Base-by-base conservation (phyloP, 2,113 vertebrate species). In the Brachypodius melanocephalos region DNA sequence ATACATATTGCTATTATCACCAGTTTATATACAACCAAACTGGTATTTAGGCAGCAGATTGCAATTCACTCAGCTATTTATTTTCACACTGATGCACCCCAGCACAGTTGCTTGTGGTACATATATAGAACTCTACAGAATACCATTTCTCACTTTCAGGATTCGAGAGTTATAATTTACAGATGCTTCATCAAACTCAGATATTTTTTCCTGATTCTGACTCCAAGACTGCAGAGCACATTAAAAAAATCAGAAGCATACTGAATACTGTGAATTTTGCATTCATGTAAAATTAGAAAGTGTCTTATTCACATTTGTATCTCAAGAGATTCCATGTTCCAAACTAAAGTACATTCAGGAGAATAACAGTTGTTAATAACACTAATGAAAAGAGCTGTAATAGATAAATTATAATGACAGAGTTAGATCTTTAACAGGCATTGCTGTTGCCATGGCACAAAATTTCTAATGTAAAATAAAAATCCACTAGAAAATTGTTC, bases 391-490 rank as follows among this genome's bases (percentile, higher is more conserved):
- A 95, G 90, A 97, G 94, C 92, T 78, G 57, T 90, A 96, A 97
- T 74, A 96, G 93, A 97, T 85, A 95, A 96, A 95, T 96, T 96
- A 72, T 79, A 96, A 86, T 22, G 68, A 91, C 69, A 65, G 73
- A 78, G 31, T 84, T 91, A 86, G 73, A 90, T 87, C 97, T 97
- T 85, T 94, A 96, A 94, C 79, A 92, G 91, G 72, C 83, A 79
- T 36, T 94, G 85, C 65, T 94, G 98, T 98, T 98, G 93, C 97
- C 96, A 97, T 97, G 96, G 97, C 46, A 97, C 94, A 83, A 87
- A 65, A 65, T 85, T 96, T 76, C 78, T 78, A 91, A 88, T 65
- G 85, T 90, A 96, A 96, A 97, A 96, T 80, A 95, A 95, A 97
- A 95, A 94, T 73, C 78, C 93, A 65, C 57, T 85, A 96, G 78